Conservation (phyloP, 2,888 invertebrate genomes). For the Agrochola macilenta region DNA sequence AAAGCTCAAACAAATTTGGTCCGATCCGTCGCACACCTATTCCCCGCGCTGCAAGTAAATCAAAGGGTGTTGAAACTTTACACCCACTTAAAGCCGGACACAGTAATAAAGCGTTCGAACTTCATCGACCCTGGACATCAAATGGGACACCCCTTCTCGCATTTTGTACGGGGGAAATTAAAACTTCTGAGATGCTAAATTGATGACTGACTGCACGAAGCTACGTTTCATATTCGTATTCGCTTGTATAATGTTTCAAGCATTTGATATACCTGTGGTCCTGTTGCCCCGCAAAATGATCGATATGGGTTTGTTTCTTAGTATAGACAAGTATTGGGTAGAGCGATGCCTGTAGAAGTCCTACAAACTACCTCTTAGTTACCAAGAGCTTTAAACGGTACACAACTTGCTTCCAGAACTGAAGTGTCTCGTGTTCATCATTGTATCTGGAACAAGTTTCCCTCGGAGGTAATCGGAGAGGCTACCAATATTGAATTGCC, state of each 20-base stretch:
- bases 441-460: slow-evolving; percentile 73
- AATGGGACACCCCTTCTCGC: slow-evolving; percentile 87
- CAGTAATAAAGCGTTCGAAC: slow-evolving; percentile 91
- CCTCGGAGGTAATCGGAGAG: slow-evolving; percentile 49
- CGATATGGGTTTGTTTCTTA: slow-evolving; percentile 31
- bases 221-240: slow-evolving; percentile 1
- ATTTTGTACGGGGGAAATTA: slow-evolving; percentile 86
- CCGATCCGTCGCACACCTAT: slow-evolving; percentile 83
- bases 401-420: slow-evolving; percentile 72
- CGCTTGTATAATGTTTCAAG: neutral
- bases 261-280: neutral
- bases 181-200: slow-evolving; percentile 82
- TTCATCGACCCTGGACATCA: slow-evolving; percentile 89
- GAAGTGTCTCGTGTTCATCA: slow-evolving; percentile 70
- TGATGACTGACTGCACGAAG: slow-evolving; percentile 68
- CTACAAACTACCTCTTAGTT: slow-evolving; percentile 76
- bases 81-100: slow-evolving; percentile 91
- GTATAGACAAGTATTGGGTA: slow-evolving; percentile 42
- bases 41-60: slow-evolving; percentile 88
- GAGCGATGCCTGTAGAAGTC: slow-evolving; percentile 71
- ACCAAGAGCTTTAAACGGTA: slow-evolving; percentile 66
- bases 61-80: slow-evolving; percentile 91
- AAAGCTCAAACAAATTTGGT: slow-evolving; percentile 83
- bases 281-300: slow-evolving; percentile 1
- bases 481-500: slow-evolving; percentile 54